Conservation (phyloP, 2,888 invertebrate species). For the Volucella zonaria region DNA sequence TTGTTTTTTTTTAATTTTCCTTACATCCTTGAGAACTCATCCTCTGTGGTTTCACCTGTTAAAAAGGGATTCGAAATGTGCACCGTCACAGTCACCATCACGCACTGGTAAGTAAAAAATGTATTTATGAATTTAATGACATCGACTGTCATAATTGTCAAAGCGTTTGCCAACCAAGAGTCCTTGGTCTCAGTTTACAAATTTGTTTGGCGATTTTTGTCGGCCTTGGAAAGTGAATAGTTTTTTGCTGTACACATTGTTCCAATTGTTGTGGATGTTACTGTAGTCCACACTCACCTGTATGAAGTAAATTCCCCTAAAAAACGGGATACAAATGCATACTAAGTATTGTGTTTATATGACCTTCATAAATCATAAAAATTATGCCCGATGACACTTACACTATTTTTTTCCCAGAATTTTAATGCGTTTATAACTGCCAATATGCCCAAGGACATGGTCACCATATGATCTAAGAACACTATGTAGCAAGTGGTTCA, state of each 20-base stretch:
- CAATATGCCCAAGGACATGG: slow-evolving; percentile 59
- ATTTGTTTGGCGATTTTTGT: slow-evolving; percentile 26
- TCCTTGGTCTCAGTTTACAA: slow-evolving; percentile 43
- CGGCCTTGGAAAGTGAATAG: slow-evolving; percentile 18
- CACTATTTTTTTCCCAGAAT: slow-evolving; percentile 46
- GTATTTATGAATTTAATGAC: slow-evolving; percentile 60
- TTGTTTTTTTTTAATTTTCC: background rate
- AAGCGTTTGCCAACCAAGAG: slow-evolving; percentile 3
- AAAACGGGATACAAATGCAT: slow-evolving; percentile 28
- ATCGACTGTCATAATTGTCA: slow-evolving; percentile 61
- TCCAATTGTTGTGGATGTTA: slow-evolving; percentile 1
- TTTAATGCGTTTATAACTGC: slow-evolving; percentile 37
- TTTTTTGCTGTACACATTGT: slow-evolving; percentile 6
- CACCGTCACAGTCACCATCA: slow-evolving; percentile 7
- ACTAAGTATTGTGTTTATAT: slow-evolving; percentile 38
- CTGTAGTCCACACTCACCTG: slow-evolving; percentile 55
- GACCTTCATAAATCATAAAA: slow-evolving; percentile 72
- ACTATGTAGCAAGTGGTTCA: slow-evolving; percentile 55
- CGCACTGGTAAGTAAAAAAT: slow-evolving; percentile 45
- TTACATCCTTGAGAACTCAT: slow-evolving; percentile 31
- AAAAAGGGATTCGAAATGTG: slow-evolving; percentile 45
- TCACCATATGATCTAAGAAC: slow-evolving; percentile 1
- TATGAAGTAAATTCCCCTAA: slow-evolving; percentile 52
- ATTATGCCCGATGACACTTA: slow-evolving; percentile 61
- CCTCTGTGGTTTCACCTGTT: slow-evolving; percentile 41